Evolutionary conservation across 2,888 invertebrate species (phyloP).

Genomic region (Drosophila algonquin): DNA sequence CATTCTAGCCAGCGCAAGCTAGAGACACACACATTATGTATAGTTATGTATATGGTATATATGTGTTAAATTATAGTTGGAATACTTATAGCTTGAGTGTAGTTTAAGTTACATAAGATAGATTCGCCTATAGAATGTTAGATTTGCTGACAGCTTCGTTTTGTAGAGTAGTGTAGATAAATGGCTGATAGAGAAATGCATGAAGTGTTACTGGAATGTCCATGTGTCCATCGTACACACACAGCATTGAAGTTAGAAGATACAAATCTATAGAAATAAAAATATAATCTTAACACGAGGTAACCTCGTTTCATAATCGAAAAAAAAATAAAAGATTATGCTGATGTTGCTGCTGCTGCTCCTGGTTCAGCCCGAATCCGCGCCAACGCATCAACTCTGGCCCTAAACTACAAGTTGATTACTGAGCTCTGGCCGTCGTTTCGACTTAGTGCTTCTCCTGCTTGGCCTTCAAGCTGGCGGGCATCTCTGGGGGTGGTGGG

Average conservation of each 20-base stretch:
- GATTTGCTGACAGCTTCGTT: slow-evolving; percentile 9
- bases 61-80: slow-evolving; percentile 30
- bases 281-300: slow-evolving; percentile 3
- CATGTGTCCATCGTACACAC: slow-evolving; percentile 34
- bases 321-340: slow-evolving; percentile 51
- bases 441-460: slow-evolving; percentile 46
- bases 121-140: slow-evolving; percentile 54
- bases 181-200: slow-evolving; percentile 38
- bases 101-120: slow-evolving; percentile 41
- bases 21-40: slow-evolving; percentile 38
- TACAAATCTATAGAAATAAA: slow-evolving; percentile 12
- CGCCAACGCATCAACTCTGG: slow-evolving; percentile 44
- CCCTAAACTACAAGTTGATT: slow-evolving; percentile 26
- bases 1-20: slow-evolving; percentile 32
- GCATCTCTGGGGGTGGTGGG: slow-evolving; percentile 96
- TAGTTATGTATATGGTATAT: slow-evolving; percentile 19
- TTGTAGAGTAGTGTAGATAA: slow-evolving; percentile 14
- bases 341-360: slow-evolving; percentile 43
- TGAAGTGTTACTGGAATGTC: slow-evolving; percentile 34
- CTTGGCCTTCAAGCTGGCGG: slow-evolving; percentile 89
- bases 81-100: slow-evolving; percentile 62
- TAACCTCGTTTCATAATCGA: slow-evolving; percentile 1
- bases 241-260: slow-evolving; percentile 28
- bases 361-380: slow-evolving; percentile 30
- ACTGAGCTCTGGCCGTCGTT: slow-evolving; percentile 3